Base-by-base conservation (phyloP, 2,113 vertebrate species). In the Cyprinodon brontotheroides region DNA sequence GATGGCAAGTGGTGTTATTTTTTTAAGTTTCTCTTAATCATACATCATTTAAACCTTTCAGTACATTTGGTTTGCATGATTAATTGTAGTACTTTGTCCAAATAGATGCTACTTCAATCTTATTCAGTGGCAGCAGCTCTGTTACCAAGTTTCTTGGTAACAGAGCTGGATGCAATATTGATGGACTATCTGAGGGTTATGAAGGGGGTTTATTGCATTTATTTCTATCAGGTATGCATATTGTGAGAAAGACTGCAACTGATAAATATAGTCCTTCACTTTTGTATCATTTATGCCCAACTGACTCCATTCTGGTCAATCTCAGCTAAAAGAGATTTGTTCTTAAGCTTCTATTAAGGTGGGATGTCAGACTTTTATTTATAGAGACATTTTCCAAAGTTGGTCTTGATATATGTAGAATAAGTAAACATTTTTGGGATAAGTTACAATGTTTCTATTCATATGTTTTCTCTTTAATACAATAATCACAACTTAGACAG, bases 401-500 rank as follows among this genome's bases (percentile, higher is more conserved):
- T 15, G 20, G 3, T 20, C 17, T 53, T 20, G 17, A 53, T 53
- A 8, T 53, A 15, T 53, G 41, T 41, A 41, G 41, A 6, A 20
- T n/a, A 7, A 17, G 2, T n/a, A 53, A 2, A 20, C 17, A 53
- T 53, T 53, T 53, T 20, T 45, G 9, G 43, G 43, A 45, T 45
- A 11, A 11, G 9, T 9, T 53, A 53, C 17, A 53, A n/a, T 41
- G 50, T 53, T 53, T 20, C 5, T 7, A 53, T 4, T 53, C 15
- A 53, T 53, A 20, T 10, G 9, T 57, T 9, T 57, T 8, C n/a
- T 9, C 50, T 57, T 29, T 50, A 70, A 80, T 74, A 37, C 48
- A 61, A 70, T 61, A 60, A 43, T 45, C 47, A 40, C 36, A 43
- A 61, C 40, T 61, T 79, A 29, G 47, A 8, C 29, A 67, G 70